phyloP scores from a whole-genome alignment of 2,113 vertebrate species.

The Nansenia antarctica region DNA sequence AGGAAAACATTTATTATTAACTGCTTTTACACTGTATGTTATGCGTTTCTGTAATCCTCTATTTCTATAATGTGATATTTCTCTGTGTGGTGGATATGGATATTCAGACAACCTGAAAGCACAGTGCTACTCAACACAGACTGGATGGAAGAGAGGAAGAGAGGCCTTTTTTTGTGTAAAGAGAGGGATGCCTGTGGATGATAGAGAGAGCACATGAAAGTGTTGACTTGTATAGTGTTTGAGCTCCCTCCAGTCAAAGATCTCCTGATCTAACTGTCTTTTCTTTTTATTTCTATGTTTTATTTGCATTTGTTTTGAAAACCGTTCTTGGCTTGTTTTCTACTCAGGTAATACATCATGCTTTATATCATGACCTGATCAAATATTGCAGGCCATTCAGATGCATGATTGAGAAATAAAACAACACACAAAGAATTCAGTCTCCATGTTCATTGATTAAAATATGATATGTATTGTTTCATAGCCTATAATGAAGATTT shows the following conservation, averaged over 20 bases:
- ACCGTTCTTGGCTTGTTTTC: too few relatives aligned
- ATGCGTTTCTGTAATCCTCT: neutral
- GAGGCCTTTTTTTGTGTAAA: neutral
- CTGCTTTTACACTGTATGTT: neutral
- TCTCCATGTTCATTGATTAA: neutral
- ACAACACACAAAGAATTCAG: neutral
- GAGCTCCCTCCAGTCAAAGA: neutral
- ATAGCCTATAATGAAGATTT: neutral
- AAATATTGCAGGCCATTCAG: neutral
- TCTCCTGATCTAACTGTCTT: neutral
- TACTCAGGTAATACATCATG: neutral
- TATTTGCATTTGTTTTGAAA: neutral
- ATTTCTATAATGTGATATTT: neutral
- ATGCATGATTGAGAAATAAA: neutral
- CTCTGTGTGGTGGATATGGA: neutral
- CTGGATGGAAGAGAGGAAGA: neutral
- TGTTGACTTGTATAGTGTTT: neutral
- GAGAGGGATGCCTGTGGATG: too few relatives aligned
- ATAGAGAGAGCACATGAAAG: constrained; percentile 17
- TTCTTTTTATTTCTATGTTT: neutral
- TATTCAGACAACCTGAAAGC: neutral
- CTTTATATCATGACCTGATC: neutral
- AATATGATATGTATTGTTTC: neutral
- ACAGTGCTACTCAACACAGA: neutral
- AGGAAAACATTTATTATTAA: neutral